Evolutionary conservation across 2,113 vertebrate species (phyloP).

Genomic region (Delphinapterus leucas): DNA sequence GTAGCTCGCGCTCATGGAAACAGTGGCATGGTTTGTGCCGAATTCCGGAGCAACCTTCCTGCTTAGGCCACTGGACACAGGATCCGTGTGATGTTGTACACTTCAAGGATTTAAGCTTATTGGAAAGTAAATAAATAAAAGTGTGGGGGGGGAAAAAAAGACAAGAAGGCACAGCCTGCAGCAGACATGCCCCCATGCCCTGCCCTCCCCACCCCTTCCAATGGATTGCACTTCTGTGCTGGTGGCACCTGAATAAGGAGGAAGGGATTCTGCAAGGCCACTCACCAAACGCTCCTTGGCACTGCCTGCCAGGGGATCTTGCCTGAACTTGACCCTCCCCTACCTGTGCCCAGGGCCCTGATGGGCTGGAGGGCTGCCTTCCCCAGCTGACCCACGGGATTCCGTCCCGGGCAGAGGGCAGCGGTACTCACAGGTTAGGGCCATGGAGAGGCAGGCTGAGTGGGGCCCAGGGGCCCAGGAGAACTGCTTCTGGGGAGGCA

Average conservation of each 20-base stretch:
- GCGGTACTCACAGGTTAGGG: background rate
- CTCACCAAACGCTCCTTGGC: background rate
- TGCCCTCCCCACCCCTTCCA: rapidly evolving
- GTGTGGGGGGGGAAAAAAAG: too few relatives aligned
- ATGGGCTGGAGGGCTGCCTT: background rate
- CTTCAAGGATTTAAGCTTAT: too few relatives aligned
- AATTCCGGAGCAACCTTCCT: too few relatives aligned
- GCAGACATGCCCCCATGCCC: background rate
- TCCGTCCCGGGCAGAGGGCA: background rate
- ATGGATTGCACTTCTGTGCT: rapidly evolving
- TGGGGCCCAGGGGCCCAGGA: rapidly evolving
- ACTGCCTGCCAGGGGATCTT: rapidly evolving
- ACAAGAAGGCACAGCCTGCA: background rate
- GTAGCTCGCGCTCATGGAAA: too few relatives aligned
- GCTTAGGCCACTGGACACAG: too few relatives aligned
- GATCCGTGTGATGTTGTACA: too few relatives aligned
- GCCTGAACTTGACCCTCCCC: background rate
- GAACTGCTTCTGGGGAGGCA: background rate
- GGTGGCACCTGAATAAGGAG: too few relatives aligned
- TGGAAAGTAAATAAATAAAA: too few relatives aligned
- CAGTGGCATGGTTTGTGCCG: too few relatives aligned
- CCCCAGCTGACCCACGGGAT: rapidly evolving
- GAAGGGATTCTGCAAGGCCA: background rate
- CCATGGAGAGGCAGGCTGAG: rapidly evolving
- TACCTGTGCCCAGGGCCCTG: background rate